Evolutionary conservation across 2,797 vertebrate species (phyloP).

Genomic region (Coracias cyanogaster): DNA sequence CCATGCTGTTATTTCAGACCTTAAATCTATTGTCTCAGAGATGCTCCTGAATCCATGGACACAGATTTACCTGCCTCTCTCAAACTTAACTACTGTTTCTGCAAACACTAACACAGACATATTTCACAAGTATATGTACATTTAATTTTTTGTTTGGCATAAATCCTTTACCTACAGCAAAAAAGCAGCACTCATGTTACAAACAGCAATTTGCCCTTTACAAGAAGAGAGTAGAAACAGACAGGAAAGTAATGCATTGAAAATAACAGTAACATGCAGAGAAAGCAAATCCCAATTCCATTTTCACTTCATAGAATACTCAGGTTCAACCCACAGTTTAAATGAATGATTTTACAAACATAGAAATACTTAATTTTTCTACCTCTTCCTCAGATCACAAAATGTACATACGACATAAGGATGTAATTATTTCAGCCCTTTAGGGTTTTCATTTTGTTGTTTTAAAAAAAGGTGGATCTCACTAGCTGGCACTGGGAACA

Average conservation of each 20-base stretch:
- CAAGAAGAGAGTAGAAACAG: not conserved
- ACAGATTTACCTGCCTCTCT: slow-evolving; percentile 12
- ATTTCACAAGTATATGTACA: not conserved
- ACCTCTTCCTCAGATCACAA: not conserved
- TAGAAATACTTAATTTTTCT: not conserved
- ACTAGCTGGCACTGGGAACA: not conserved
- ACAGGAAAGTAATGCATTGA: not conserved
- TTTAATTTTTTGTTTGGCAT: not conserved
- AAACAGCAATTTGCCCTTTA: not conserved
- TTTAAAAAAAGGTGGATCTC: not conserved
- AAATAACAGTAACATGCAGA: not conserved
- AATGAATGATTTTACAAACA: not conserved
- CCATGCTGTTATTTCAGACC: slow-evolving; percentile 69
- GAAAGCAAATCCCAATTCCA: not conserved
- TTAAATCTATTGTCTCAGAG: not conserved
- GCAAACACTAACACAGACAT: not conserved
- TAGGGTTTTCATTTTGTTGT: not conserved
- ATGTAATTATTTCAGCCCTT: not conserved
- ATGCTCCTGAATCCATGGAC: not conserved
- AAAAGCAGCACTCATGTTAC: not conserved
- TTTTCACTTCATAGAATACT: not conserved
- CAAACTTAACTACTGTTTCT: not conserved
- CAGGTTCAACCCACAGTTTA: not conserved
- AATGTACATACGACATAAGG: not conserved
- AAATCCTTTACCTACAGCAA: not conserved